Evolutionary conservation across 2,888 invertebrate species (phyloP), one percentile per base, ranked within the genome.

Genomic region (Xestia rhomboidea): DNA sequence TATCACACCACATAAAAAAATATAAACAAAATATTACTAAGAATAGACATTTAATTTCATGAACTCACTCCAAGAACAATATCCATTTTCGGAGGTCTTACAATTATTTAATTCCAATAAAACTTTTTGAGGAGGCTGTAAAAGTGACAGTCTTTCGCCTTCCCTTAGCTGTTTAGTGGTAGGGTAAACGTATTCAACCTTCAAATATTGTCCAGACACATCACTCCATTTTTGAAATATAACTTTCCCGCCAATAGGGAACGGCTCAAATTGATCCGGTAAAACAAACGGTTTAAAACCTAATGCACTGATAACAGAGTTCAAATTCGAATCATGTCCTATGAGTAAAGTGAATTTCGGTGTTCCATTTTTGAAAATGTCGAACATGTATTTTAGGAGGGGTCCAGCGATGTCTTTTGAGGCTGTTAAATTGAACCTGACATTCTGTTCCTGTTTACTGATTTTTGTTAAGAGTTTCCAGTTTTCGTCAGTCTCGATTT

Each of bases 291-390:
- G 75, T 78, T 93, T 91, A 66, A 95, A 92, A 27, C 85, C 89
- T 68, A 96, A 87, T 0, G 92, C 90, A 0, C 88, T 87, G 24
- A 93, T 84, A 1, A 95, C 80, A 18, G 93, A 79, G 64, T 88
- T 92, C 49, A 95, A 83, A 88, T 95, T 95, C 0, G 95, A 91
- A 89, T 96, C 96, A 74, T 96, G 96, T 0, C 96, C 95, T 2
- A 95, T 87, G 0, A 96, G 80, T 6, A 93, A 70, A 0, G 92
- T 91, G 30, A 95, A 90, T 77, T 92, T 94, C 60, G 87, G 87
- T 10, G 73, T 82, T 5, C 87, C 82, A 18, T 89, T 79, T 18
- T 89, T 80, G 30, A 94, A 87, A 51, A 92, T 85, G 46, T 90
- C 81, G 60, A 88, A 90, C 62, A 96, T 93, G 72, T 92, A 93